Evolutionary conservation across 2,113 vertebrate species (phyloP).

Genomic region (Triplophysa dalaica): DNA sequence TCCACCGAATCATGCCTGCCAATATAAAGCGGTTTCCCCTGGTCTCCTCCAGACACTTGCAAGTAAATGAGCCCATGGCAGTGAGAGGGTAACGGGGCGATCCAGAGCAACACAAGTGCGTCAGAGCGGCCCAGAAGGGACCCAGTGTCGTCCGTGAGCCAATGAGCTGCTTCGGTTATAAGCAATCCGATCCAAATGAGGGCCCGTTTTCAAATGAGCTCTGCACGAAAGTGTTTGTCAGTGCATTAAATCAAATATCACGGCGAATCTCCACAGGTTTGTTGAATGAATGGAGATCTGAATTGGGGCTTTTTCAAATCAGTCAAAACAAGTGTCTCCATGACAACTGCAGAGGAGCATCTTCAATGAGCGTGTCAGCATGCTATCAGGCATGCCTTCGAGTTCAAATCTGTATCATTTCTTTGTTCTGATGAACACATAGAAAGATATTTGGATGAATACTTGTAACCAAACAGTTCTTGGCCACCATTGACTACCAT

Average conservation of each 20-base stretch:
- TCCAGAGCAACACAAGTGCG: slow-evolving; percentile 45
- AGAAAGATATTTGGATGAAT: too few species aligned
- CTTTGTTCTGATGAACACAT: too few species aligned
- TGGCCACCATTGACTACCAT: too few species aligned
- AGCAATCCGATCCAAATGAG: slow-evolving; percentile 24
- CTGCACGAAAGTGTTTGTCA: slow-evolving; percentile 1
- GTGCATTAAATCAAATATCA: slow-evolving; percentile 28
- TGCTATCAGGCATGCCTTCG: neutral
- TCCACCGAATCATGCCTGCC: slow-evolving; percentile 5
- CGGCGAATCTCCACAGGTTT: slow-evolving; percentile 4
- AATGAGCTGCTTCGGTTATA: slow-evolving; percentile 20
- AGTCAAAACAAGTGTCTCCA: slow-evolving; percentile 4
- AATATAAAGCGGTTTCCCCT: neutral
- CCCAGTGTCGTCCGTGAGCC: slow-evolving; percentile 7
- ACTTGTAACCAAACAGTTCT: too few species aligned
- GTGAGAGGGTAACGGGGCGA: slow-evolving; percentile 1
- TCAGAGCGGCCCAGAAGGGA: slow-evolving; percentile 35
- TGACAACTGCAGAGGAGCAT: neutral
- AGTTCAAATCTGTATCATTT: too few species aligned
- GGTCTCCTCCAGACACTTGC: slow-evolving; percentile 20
- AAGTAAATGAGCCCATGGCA: slow-evolving; percentile 29
- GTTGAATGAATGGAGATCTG: neutral
- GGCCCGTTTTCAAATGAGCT: slow-evolving; percentile 22
- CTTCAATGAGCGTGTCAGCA: slow-evolving; percentile 8
- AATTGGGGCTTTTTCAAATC: neutral